Base-by-base conservation (phyloP, 2,888 invertebrate species). In the Coleophora deauratella region DNA sequence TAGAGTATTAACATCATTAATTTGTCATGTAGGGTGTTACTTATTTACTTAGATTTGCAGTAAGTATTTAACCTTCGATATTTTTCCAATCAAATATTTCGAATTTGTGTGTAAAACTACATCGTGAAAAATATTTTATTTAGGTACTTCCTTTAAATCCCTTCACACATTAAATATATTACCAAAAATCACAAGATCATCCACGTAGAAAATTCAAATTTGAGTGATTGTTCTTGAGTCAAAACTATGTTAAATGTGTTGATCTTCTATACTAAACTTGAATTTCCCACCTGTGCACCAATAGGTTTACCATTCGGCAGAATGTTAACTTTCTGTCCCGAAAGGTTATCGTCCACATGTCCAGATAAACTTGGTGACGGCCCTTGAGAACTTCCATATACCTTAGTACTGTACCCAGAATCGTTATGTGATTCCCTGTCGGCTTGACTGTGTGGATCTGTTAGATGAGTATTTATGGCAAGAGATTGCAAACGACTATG, bases 401-500 rank as follows among this genome's bases (percentile, higher is more conserved):
- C 91, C 61, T 93, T 91, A 32, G 94, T 94, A 57, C 93, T 93
- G 68, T 95, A 95, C 1, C 95, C 95, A 0, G 94, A 94, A 72
- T 95, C 95, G 51, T 94, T 93, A 64, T 92, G 94, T 0, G 90
- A 90, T 56, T 91, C 91, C 40, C 90, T 72, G 52, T 90, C 90
- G 1, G 86, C 62, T 53, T 87, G 87, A 51, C 84, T 82, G 43
- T 86, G 86, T 0, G 74, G 75, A 44, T 86, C 86, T 1, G 82
- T 76, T 49, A 86, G 52, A 51, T 86, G 80, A 0, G 86, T 86
- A 51, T 86, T 86, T 0, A 86, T 86, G 9, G 86, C 85, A 43
- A 86, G 55, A 0, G 86, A 86, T 43, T 86, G 86, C 14, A 86
- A 58, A 10, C 85, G 60, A 37, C 82, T 82, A 52, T 85, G 84